Evolutionary conservation across 53 echinoderm and acorn worm species (phyloP), one percentile per base, ranked within the genome.

Genomic region (Glandiceps talaboti): DNA sequence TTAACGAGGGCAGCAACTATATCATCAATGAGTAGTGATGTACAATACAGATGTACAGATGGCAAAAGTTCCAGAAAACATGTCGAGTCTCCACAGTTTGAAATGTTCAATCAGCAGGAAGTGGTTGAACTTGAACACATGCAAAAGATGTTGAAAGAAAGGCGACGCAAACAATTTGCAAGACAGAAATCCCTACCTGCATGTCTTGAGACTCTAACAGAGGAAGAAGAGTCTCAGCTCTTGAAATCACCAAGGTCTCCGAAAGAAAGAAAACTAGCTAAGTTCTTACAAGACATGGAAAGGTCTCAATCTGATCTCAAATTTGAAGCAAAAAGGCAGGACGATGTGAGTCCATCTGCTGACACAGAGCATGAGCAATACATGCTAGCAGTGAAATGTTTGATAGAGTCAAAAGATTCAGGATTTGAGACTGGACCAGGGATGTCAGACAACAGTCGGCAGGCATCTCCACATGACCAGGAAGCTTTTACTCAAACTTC

Each of bases 121-220:
- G 64, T 45, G 64, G 64, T 20, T 20, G 20, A 45, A 20, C 20
- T 45, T 6, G 64, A 45, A 45, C 64, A 45, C 64, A 45, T 45
- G 30, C 76, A 89, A 29, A 80, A 83, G 14, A 87, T 27, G 76
- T 89, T 91, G 32, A 99, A 86, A 80, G 99, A 94, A 31, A 86
- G 91, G 76, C 85, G 94, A 26, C 81, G 88, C 45, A 90, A 90
- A 74, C 89, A 85, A 78, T 84, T 89, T 74, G 82, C 85, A 30
- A 91, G 88, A 73, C 99, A 99, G 78, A 94, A 91, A 76, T 99
- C 99, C n/a, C 80, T 99, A n/a, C 99, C 99, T 6, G 86, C 89
- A 76, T 99, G 93, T 1, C 84, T 99, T 14, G 99, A 99, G 79
- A 91, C 99, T 12, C 83, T 99, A 20, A 87, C 88, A 27, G 99